These are phyloP conservation scores for Trachops cirrhosus DNA, from an alignment of 2,797 vertebrate species.

Conservation along the genomic window DNA sequence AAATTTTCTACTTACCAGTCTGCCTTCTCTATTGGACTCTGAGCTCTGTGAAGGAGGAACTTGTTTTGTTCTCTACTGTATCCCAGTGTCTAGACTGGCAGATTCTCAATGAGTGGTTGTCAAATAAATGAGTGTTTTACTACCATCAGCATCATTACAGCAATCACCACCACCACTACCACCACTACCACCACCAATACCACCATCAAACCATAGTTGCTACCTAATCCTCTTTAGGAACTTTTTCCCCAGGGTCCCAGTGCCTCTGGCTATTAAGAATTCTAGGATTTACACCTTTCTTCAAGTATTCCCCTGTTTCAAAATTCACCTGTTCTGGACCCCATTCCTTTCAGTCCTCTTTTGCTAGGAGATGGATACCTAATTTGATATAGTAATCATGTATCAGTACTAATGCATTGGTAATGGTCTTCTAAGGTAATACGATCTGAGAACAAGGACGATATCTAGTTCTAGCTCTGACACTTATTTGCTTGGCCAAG, in stretches of 20 bases:
- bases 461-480: neutral
- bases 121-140: neutral
- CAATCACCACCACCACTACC: neutral
- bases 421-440: neutral
- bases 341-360: neutral
- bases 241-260: neutral
- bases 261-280: neutral
- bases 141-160: neutral
- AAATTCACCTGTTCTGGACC: neutral
- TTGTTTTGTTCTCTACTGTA: neutral
- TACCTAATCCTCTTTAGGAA: neutral
- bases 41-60: neutral
- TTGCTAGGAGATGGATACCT: neutral
- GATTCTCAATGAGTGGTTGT: neutral
- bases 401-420: neutral
- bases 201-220: no score
- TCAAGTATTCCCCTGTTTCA: neutral
- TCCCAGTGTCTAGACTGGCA: neutral
- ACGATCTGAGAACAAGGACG: neutral
- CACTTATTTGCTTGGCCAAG: neutral
- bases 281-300: neutral
- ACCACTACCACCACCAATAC: neutral
- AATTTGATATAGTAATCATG: neutral
- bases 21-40: neutral
- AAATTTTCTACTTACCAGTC: neutral